These are phyloP conservation scores for Trichomycterus rosablanca DNA, from an alignment of 2,113 vertebrate genomes.

Conservation along the genomic window DNA sequence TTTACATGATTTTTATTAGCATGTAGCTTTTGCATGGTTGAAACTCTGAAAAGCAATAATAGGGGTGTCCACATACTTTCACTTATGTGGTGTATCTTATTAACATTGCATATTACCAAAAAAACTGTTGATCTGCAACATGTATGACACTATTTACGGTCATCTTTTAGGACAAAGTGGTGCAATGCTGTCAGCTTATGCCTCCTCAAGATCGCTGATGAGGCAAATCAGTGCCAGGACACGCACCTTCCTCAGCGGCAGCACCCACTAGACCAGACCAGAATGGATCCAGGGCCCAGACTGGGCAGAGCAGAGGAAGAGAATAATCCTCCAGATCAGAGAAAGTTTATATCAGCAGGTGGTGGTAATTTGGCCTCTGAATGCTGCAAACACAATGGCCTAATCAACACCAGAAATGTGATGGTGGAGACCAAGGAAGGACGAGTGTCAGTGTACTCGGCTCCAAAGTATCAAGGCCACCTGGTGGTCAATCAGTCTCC, in stretches of 20 bases:
- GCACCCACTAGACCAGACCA: conserved; percentile 21
- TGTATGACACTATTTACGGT: no score
- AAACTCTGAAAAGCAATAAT: no score
- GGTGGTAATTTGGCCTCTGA: conserved; percentile 51
- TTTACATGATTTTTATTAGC: no score
- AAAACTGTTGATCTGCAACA: no score
- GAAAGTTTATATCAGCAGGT: conserved; percentile 41
- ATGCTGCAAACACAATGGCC: conserved; percentile 71
- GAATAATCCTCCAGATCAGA: conserved; percentile 54
- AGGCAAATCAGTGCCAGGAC: conserved; percentile 32
- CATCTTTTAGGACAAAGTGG: conserved; percentile 43
- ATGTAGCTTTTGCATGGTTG: no score
- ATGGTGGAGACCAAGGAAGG: conserved; percentile 73
- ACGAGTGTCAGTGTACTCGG: conserved; percentile 74
- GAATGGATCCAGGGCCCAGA: conserved; percentile 48
- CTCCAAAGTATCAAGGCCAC: conserved; percentile 77
- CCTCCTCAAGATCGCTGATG: conserved; percentile 44
- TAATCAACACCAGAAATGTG: conserved; percentile 81
- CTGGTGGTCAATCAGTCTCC: conserved; percentile 53
- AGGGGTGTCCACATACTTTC: no score
- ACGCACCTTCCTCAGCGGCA: conserved; percentile 50
- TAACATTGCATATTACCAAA: no score
- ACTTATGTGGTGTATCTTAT: no score
- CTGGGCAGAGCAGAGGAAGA: conserved; percentile 59
- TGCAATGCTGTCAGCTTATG: conserved; percentile 32